Base-by-base conservation (phyloP, 2,113 vertebrate species). In the Numenius arquata region DNA sequence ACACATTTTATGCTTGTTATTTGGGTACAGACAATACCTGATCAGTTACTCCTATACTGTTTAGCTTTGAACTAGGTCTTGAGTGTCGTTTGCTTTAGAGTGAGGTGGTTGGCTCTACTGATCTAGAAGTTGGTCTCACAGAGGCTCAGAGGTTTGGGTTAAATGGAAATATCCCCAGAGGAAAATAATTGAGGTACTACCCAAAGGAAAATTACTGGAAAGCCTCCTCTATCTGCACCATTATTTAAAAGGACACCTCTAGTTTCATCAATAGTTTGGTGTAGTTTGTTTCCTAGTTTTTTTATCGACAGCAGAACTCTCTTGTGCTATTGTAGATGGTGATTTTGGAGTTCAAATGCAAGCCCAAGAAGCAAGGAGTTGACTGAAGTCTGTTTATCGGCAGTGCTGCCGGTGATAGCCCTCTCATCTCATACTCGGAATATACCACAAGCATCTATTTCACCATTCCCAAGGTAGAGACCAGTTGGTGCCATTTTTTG, bases 281-380 rank as follows among this genome's bases (percentile, higher is more conserved):
- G 12, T 32, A 43, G 21, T 40, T 52, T 0, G 0, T 53, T 71
- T 52, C 21, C 7, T 77, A 62, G 36, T 14, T 61, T 47, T 47
- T 68, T 78, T 47, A 66, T 32, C 1, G 1, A 72, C 71, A 90
- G 82, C 27, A 72, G 65, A 27, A 22, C 5, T 26, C 29, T 38
- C 4, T 20, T 1, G 0, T 2, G 0, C 15, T 43, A 13, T 22
- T 55, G 47, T 32, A 56, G 41, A 27, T 38, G 58, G 32, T 48
- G 52, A 68, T 25, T 36, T 26, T n/a, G 36, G 55, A 52, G 48
- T 65, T 58, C 17, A 70, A 30, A n/a, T 73, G 32, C 61, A 55
- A 56, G 47, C 50, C 40, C 36, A 11, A n/a, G 68, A 45, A 61
- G 20, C 30, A 13, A 23, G 26, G 59, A 84, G 41, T 25, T 43